phyloP scores from a whole-genome alignment of 1,140 invertebrate genomes.

The Ridgeia piscesae region DNA sequence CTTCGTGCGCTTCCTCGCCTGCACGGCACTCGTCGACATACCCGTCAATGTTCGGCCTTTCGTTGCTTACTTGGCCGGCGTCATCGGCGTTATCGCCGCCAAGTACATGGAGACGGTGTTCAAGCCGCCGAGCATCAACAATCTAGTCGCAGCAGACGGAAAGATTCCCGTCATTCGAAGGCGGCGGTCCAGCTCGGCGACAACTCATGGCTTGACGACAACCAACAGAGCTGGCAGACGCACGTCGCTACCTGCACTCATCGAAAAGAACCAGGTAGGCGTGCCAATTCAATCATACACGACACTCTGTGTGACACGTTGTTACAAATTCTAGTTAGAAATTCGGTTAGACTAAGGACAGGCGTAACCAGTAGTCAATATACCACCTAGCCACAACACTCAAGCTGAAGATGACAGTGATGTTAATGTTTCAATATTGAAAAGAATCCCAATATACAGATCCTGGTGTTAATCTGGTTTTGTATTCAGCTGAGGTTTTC shows the following conservation, averaged over 20 bases:
- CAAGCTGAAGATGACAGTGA: slow-evolving; percentile 10
- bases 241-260: slow-evolving; percentile 55
- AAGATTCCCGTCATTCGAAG: slow-evolving; percentile 54
- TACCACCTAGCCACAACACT: slow-evolving; percentile 8
- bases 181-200: slow-evolving; percentile 52
- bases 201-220: slow-evolving; percentile 34
- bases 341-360: neutral
- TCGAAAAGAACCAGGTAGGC: slow-evolving; percentile 55
- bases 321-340: neutral
- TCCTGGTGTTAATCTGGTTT: neutral
- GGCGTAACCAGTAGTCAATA: neutral
- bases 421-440: neutral
- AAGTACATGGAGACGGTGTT: slow-evolving; percentile 56
- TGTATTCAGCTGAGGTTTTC: neutral
- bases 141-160: slow-evolving; percentile 46
- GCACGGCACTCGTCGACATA: slow-evolving; percentile 46
- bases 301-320: neutral
- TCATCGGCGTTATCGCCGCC: slow-evolving; percentile 52
- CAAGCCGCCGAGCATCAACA: slow-evolving; percentile 45
- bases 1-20: slow-evolving; percentile 52
- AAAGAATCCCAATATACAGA: neutral
- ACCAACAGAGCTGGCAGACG: slow-evolving; percentile 40
- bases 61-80: slow-evolving; percentile 50
- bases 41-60: slow-evolving; percentile 49
- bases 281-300: neutral